Conservation (phyloP, 2,113 vertebrate species). For the Dascyllus trimaculatus region DNA sequence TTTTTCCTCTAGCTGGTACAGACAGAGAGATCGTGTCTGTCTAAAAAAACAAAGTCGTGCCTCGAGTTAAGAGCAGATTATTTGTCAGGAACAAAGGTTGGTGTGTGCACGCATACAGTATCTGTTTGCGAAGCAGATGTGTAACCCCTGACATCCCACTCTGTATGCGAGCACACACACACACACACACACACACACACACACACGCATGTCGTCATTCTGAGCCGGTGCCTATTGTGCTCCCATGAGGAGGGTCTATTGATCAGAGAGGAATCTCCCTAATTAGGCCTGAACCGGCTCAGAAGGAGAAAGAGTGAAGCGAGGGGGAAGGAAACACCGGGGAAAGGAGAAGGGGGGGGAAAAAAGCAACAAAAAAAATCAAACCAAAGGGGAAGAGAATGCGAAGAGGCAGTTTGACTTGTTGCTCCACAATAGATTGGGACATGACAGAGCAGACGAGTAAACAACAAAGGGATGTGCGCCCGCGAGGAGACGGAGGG, state of each 20-base stretch:
- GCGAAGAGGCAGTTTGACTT: conserved; percentile 50
- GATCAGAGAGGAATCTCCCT: conserved; percentile 80
- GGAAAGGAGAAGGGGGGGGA: conserved; percentile 4
- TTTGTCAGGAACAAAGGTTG: conserved; percentile 21
- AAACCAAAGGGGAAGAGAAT: conserved; percentile 12
- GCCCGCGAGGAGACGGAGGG: background rate
- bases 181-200: conserved; percentile 24
- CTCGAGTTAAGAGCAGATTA: background rate
- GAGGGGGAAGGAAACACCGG: conserved; percentile 6
- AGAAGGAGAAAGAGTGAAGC: conserved; percentile 8
- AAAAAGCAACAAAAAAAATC: conserved; percentile 6
- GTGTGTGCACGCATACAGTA: conserved; percentile 25
- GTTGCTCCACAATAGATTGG: conserved; percentile 39
- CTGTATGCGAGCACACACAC: conserved; percentile 23
- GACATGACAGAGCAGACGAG: conserved; percentile 30
- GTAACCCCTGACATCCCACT: conserved; percentile 37
- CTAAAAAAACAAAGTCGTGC: too few relatives aligned
- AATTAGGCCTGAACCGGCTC: conserved; percentile 75
- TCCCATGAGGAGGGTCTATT: conserved; percentile 73
- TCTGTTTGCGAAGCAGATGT: conserved; percentile 21
- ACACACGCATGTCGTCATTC: conserved; percentile 29
- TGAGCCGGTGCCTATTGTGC: conserved; percentile 25
- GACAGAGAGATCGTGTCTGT: too few relatives aligned
- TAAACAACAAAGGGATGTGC: conserved; percentile 40
- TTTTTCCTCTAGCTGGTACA: too few relatives aligned